Conservation (phyloP, 2,113 vertebrate genomes). For the Lepidothrix coronata region DNA sequence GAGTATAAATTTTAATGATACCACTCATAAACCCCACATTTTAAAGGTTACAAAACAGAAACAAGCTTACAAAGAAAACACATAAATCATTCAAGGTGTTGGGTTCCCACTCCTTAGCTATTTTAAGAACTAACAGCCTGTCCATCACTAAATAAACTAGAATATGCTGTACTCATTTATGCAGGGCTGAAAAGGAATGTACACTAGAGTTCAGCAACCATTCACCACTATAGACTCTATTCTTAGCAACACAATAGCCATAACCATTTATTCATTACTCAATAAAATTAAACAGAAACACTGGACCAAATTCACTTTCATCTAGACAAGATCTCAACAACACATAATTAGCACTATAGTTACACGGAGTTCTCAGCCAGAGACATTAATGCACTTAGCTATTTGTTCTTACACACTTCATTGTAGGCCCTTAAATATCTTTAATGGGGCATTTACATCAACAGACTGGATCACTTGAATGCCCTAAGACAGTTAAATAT, state of each 20-base stretch:
- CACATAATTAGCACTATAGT: neutral
- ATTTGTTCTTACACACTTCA: neutral
- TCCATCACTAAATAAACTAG: conserved; percentile 35
- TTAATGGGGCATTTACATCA: neutral
- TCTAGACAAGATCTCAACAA: neutral
- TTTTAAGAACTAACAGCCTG: conserved; percentile 58
- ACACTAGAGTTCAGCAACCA: neutral
- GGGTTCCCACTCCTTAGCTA: conserved; percentile 39
- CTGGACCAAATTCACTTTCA: neutral
- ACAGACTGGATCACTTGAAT: neutral
- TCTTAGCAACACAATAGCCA: neutral
- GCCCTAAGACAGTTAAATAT: neutral
- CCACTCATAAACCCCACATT: conserved; percentile 63
- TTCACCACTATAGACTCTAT: neutral
- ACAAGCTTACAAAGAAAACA: conserved; percentile 64
- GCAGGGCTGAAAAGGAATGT: neutral
- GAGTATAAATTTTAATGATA: conserved; percentile 69
- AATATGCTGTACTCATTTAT: neutral
- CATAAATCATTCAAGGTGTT: conserved; percentile 61
- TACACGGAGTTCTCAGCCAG: neutral
- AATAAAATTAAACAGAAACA: neutral
- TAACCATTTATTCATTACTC: neutral
- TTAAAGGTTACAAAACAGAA: conserved; percentile 73
- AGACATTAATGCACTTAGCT: neutral
- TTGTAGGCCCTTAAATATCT: neutral